phyloP scores from a whole-genome alignment of 2,113 vertebrate genomes.

The Proterorhinus semilunaris region DNA sequence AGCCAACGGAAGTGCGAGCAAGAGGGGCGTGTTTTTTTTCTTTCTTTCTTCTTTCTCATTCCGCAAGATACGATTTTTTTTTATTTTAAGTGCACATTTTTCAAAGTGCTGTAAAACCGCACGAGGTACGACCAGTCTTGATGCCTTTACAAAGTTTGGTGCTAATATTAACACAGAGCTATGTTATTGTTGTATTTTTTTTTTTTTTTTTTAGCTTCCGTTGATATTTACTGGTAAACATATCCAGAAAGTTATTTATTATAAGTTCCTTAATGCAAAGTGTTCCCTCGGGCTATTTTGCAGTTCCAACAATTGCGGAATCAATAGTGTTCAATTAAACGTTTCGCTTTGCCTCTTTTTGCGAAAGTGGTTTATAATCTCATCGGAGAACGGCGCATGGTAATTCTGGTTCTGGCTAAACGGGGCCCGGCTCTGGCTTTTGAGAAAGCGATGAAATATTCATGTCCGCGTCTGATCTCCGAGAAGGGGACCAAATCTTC shows the following conservation, averaged over 20 bases:
- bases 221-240: constrained; percentile 17
- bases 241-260: neutral
- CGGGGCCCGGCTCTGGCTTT: constrained; percentile 76
- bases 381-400: constrained; percentile 77
- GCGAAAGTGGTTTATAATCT: constrained; percentile 75
- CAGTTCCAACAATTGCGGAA: constrained; percentile 2
- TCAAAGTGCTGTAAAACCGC: too few relatives aligned
- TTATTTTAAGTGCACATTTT: too few relatives aligned
- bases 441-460: constrained; percentile 85
- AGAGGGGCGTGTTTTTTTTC: constrained; percentile 33
- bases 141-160: too few relatives aligned
- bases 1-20: constrained; percentile 63
- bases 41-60: neutral
- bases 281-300: neutral
- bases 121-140: too few relatives aligned
- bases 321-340: constrained; percentile 3
- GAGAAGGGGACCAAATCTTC: constrained; percentile 75
- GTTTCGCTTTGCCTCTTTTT: neutral
- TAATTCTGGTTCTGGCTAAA: constrained; percentile 84
- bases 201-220: too few relatives aligned
- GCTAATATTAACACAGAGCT: too few relatives aligned
- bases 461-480: constrained; percentile 83
- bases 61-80: neutral
- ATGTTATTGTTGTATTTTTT: too few relatives aligned
- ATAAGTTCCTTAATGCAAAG: neutral